Evolutionary conservation across 2,113 vertebrate species (phyloP), one percentile per base, ranked within the genome.

Genomic region (Pygoscelis adeliae): DNA sequence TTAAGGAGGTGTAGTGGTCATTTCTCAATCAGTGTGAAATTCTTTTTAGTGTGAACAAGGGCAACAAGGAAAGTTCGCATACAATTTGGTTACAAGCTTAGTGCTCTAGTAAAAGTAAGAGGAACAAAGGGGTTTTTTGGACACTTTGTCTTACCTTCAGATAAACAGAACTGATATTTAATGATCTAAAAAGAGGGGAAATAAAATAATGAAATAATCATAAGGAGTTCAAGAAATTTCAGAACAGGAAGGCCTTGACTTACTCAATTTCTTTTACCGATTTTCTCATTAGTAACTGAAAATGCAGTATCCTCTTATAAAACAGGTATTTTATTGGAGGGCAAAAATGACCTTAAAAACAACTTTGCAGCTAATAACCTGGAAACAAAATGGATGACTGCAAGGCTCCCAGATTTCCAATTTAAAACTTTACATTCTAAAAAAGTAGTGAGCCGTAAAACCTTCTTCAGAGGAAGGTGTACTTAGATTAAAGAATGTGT

Each of bases 121-220:
- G 98, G 97, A 98, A 98, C 94, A 98, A 97, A 98, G 96, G 97
- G 92, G 40, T 63, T 98, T 98, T 98, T 98, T 91, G 95, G 98
- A 98, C 98, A 98, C 98, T 98, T 98, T 97, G 96, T 99, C 99
- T 99, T 99, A 99, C 99, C 99, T 99, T 99, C 98, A 99, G 98
- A 99, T 99, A 99, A 99, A 99, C 98, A 99, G 99, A 99, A 99
- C 99, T 99, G 99, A 99, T 98, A 99, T 99, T 99, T 99, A 99
- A 99, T 99, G 99, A 99, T 99, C 99, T 99, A 99, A 99, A 99
- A 99, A 99, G 98, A 98, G 98, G 98, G 98, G 98, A 98, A 99
- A 98, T 98, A 98, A 98, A 98, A 98, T 97, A 98, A 98, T 98
- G 97, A 98, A 98, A 98, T 98, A 98, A 98, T 97, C 98, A 98